phyloP scores from a whole-genome alignment of 92 coral and sea anemone species.

The Zoanthus sociatus region DNA sequence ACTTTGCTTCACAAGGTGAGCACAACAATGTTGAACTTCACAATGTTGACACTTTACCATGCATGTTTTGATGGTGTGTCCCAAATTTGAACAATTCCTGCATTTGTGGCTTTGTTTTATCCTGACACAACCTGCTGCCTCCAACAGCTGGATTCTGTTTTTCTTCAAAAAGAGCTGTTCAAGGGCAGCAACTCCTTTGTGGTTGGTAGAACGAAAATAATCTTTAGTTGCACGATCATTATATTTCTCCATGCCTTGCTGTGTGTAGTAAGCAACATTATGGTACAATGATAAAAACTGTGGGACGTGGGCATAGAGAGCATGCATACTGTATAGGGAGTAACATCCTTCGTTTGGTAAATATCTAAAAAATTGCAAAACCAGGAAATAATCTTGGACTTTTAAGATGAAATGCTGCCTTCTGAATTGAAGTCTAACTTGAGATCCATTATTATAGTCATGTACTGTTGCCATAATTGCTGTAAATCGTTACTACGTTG shows the following conservation, averaged over 20 bases:
- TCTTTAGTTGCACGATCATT: constrained; percentile 64
- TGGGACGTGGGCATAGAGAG: constrained; percentile 63
- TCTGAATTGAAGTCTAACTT: constrained; percentile 43
- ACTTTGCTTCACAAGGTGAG: constrained; percentile 67
- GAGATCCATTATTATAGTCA: constrained; percentile 43
- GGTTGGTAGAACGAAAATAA: constrained; percentile 52
- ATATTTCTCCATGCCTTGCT: constrained; percentile 69
- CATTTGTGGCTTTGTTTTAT: constrained; percentile 60
- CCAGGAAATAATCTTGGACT: constrained; percentile 30
- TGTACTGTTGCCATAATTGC: constrained; percentile 59
- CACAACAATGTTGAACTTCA: constrained; percentile 56
- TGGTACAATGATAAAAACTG: constrained; percentile 58
- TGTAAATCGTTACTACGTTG: constrained; percentile 24
- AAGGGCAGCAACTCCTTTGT: constrained; percentile 69
- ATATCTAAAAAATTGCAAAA: constrained; percentile 35
- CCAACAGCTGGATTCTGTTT: constrained; percentile 60
- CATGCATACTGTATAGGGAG: constrained; percentile 74
- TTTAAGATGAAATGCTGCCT: constrained; percentile 20
- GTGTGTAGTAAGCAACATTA: constrained; percentile 59
- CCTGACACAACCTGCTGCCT: constrained; percentile 66
- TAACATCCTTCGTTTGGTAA: constrained; percentile 67
- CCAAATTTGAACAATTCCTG: constrained; percentile 51
- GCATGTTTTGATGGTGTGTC: constrained; percentile 74
- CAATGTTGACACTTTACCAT: constrained; percentile 58
- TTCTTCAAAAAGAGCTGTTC: constrained; percentile 69